These are phyloP conservation scores for Arge pagana DNA, from an alignment of 2,888 invertebrate genomes.

Conservation along the genomic window DNA sequence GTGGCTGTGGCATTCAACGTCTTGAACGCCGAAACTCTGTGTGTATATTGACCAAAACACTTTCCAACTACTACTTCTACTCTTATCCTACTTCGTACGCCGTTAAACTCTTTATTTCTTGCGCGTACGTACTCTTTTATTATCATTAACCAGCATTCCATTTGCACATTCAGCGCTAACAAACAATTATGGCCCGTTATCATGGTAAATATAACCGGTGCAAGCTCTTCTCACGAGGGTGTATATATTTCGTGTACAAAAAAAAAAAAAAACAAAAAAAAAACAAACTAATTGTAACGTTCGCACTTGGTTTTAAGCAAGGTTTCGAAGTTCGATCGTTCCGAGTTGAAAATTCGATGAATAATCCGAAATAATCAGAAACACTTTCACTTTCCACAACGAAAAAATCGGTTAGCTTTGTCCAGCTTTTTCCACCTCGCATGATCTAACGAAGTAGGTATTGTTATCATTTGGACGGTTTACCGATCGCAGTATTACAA, in stretches of 20 bases:
- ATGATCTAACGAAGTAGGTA: no score
- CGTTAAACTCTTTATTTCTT: not conserved
- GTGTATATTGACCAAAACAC: slow-evolving; percentile 5
- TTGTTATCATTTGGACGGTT: no score
- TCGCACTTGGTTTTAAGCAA: slow-evolving; percentile 31
- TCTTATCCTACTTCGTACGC: not conserved
- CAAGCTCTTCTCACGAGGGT: slow-evolving; percentile 22
- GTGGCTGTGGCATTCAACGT: slow-evolving; percentile 11
- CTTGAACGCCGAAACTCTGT: not conserved
- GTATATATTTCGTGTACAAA: slow-evolving; percentile 9
- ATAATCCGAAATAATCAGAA: no score
- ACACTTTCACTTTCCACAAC: no score
- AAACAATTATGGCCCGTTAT: no score
- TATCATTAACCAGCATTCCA: slow-evolving; percentile 1
- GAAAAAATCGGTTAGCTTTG: no score
- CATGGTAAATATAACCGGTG: no score
- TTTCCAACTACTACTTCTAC: slow-evolving; percentile 3
- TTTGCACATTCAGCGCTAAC: slow-evolving; percentile 1
- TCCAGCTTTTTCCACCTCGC: no score
- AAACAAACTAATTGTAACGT: slow-evolving; percentile 23
- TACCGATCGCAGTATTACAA: no score
- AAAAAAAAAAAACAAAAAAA: not conserved
- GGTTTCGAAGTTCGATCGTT: slow-evolving; percentile 32
- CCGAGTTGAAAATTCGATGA: no score
- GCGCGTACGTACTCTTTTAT: not conserved